Evolutionary conservation across 1,140 invertebrate genomes (phyloP), one percentile per base, ranked within the genome.

Genomic region (Drosophila bocki): DNA sequence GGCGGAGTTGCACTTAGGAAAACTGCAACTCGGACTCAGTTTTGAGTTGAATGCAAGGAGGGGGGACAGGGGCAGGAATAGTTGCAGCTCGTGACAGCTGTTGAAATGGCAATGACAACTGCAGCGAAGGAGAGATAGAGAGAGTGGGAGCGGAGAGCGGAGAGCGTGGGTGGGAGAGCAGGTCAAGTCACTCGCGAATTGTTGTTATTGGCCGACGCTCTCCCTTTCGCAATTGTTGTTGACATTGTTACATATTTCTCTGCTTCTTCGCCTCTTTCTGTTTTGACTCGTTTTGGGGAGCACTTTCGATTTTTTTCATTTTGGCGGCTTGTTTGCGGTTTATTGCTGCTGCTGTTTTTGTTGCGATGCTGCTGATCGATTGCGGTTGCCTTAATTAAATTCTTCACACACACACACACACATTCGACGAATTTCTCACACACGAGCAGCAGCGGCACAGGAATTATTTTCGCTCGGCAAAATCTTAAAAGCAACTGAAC

Each of bases 401-500:
- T 77, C 72, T 77, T 68, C 63, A 37, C 54, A 58, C 62, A 67
- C 39, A 58, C 69, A 61, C 61, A 58, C 54, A 60, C 59, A 67
- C 51, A 70, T 37, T 71, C 74, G 78, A 68, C 56, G 59, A 70
- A 70, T 70, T 50, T 82, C 78, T 41, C 74, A 78, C 68, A 67
- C 78, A 70, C 82, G 58, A 56, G 63, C 82, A 62, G 67, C 75
- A 51, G 60, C 68, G 67, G 62, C 56, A 51, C 70, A 60, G 75
- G 78, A 77, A 81, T 75, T 80, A 82, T 90, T 87, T 90, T 83
- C 82, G 84, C 85, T 91, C 83, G 85, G 90, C 90, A 91, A 91
- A 91, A 91, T 91, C 90, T 91, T 86, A 77, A 91, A 91, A 83
- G 78, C 82, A 91, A 91, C 88, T 91, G 87, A 91, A 87, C 87